phyloP scores from a whole-genome alignment of 2,797 vertebrate species.

The Naso thynnoides region DNA sequence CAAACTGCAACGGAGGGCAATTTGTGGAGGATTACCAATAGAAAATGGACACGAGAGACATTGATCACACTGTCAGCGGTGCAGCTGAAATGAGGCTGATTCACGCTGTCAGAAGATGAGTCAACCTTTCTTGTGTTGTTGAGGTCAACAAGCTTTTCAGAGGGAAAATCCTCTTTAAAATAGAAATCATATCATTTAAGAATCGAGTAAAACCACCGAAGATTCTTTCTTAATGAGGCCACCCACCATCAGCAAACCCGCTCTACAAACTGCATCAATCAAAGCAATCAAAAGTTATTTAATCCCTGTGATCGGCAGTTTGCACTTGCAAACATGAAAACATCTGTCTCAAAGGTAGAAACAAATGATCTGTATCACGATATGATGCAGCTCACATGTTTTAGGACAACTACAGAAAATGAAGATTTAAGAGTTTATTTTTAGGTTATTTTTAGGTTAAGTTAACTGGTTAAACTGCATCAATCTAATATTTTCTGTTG shows the following conservation, averaged over 20 bases:
- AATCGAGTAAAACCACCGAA: background rate
- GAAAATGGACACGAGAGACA: conserved; percentile 51
- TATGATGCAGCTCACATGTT: background rate
- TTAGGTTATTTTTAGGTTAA: background rate
- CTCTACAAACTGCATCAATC: background rate
- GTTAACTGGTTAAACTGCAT: background rate
- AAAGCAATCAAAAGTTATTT: background rate
- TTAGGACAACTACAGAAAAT: background rate
- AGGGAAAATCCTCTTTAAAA: background rate
- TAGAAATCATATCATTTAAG: conserved; percentile 21
- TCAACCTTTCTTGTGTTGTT: conserved; percentile 9
- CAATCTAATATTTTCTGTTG: background rate
- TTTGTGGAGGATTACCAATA: conserved; percentile 67
- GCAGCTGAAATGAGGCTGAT: conserved; percentile 31
- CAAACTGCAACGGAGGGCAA: conserved; percentile 78
- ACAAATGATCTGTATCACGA: background rate
- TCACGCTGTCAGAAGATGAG: conserved; percentile 31
- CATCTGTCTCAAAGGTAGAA: background rate
- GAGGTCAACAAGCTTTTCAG: conserved; percentile 31
- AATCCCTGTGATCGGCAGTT: background rate
- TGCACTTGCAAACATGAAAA: background rate
- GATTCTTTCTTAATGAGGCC: background rate
- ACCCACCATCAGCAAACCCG: conserved; percentile 12
- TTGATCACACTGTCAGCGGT: conserved; percentile 50
- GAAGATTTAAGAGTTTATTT: no score